These are phyloP conservation scores for Pseudorhiza aurosa DNA, from an alignment of 30 jellyfish, hydroid and myxozoan genomes.

Conservation along the genomic window DNA sequence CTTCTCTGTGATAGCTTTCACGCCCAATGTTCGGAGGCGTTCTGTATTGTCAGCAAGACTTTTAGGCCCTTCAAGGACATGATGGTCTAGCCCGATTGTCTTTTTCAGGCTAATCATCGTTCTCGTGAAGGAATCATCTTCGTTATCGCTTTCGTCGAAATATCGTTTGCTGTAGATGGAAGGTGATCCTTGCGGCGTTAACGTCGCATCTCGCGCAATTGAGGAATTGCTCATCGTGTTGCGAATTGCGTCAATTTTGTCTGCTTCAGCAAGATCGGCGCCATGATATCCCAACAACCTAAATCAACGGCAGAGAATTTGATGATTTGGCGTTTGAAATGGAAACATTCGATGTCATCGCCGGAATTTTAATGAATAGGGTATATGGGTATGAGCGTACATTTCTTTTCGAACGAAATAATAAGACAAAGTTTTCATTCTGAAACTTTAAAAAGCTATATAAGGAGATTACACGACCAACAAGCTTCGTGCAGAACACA, in stretches of 20 bases:
- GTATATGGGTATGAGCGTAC: no score
- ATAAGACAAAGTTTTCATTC: no score
- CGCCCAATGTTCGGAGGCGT: background rate
- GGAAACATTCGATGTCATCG: no score
- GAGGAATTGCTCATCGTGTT: background rate
- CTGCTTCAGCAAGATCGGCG: constrained; percentile 38
- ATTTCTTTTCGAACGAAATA: no score
- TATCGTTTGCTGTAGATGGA: background rate
- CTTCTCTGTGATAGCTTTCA: constrained; percentile 13
- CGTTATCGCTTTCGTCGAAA: constrained; percentile 5
- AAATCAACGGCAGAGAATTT: no score
- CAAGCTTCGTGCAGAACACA: no score
- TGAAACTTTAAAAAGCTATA: no score
- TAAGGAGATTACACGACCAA: no score
- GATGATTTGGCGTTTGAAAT: no score
- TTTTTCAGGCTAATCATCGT: constrained; percentile 41
- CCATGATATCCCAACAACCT: constrained; percentile 60
- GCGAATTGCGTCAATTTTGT: constrained; percentile 30
- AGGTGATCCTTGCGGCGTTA: constrained; percentile 25
- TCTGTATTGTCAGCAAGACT: constrained; percentile 25
- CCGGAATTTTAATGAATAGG: no score
- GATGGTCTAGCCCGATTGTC: constrained; percentile 19
- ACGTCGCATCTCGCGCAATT: constrained; percentile 4
- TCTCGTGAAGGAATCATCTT: constrained; percentile 31
- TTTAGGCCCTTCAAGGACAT: constrained; percentile 4